Conservation (phyloP, 2,888 invertebrate genomes). For the Doris montereyensis region DNA sequence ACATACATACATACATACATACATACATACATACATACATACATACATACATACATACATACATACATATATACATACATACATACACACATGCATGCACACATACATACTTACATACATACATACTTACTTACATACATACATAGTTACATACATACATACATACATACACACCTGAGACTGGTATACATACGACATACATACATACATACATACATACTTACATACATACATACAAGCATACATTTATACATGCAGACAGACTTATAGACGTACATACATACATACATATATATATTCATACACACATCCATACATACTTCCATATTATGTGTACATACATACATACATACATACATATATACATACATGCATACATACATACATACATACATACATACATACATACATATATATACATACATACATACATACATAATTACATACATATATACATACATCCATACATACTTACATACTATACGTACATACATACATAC, state of each 20-base stretch:
- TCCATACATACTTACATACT: neutral
- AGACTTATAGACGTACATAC: neutral
- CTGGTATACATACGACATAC: no score
- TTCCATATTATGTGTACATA: neutral
- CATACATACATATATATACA: neutral
- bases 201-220: neutral
- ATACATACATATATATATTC: neutral
- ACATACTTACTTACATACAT: neutral
- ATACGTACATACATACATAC: neutral
- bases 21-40: neutral
- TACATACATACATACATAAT: neutral
- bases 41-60: neutral
- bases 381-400: neutral
- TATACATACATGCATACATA: neutral
- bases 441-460: neutral
- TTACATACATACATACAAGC: neutral
- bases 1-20: neutral
- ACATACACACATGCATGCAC: neutral
- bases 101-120: neutral
- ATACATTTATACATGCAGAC: neutral
- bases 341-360: neutral
- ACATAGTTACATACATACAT: neutral
- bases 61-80: neutral
- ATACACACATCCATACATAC: neutral
- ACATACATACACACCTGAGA: neutral